A percentile compares a stretch with the other conserved stretches of the same genome.
Conservation (phyloP, 2,888 invertebrate genomes). For the Anoplius nigerrimus region DNA sequence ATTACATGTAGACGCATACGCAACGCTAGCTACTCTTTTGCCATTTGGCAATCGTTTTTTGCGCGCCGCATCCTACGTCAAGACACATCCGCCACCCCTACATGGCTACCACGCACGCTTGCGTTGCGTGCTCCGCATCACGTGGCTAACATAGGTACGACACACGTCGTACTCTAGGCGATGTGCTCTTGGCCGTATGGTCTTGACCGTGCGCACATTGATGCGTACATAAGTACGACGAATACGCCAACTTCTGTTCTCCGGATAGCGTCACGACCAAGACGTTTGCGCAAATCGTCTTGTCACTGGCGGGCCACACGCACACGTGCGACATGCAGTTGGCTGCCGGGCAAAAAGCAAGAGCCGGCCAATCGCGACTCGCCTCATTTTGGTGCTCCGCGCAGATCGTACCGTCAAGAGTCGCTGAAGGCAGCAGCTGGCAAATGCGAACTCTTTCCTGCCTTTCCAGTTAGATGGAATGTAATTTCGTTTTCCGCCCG, state of each 20-base stretch:
- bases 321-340: constrained; percentile 18
- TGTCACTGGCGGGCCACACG: constrained; percentile 42
- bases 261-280: constrained; percentile 68
- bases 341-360: background rate
- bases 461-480: no score
- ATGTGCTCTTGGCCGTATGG: constrained; percentile 3
- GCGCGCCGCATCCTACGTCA: no score
- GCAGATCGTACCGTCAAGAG: no score
- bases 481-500: no score
- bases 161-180: constrained; percentile 26
- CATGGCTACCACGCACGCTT: constrained; percentile 12
- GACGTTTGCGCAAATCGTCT: constrained; percentile 72
- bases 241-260: constrained; percentile 51
- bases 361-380: no score
- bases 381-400: no score
- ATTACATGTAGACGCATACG: no score
- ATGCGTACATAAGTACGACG: constrained; percentile 9
- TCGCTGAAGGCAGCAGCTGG: no score
- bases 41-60: no score
- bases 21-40: no score
- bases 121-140: constrained; percentile 28
- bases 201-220: constrained; percentile 19
- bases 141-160: constrained; percentile 30
- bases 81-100: constrained; percentile 6
- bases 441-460: no score